These are phyloP conservation scores for Nannospalax galili DNA, from an alignment of 2,113 vertebrate genomes.

Conservation along the genomic window DNA sequence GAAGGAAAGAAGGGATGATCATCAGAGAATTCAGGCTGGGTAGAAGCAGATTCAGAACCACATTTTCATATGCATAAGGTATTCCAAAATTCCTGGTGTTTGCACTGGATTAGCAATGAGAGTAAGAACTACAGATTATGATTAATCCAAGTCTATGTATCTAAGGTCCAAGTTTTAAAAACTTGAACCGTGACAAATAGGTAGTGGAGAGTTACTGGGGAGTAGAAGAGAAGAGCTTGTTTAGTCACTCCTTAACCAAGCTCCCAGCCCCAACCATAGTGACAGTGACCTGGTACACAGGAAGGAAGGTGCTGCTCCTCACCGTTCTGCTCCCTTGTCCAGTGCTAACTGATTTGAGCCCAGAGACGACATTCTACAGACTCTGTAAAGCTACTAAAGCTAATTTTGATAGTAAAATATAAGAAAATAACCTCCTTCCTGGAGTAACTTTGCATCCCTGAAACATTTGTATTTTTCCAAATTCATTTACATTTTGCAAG, in stretches of 20 bases:
- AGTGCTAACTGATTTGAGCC: not conserved
- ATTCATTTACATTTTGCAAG: slow-evolving; percentile 63
- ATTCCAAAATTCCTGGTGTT: not conserved
- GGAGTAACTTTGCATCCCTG: slow-evolving; percentile 61
- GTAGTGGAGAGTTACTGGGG: not conserved
- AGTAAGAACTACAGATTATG: not conserved
- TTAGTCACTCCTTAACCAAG: not conserved
- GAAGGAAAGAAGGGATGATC: not conserved
- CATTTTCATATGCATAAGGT: not conserved
- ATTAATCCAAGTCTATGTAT: not conserved
- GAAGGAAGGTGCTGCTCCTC: not conserved
- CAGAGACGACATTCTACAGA: not conserved
- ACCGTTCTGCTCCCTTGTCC: not conserved
- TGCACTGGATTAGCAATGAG: not conserved
- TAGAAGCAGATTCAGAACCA: not conserved
- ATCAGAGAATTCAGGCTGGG: not conserved
- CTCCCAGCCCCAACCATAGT: not conserved
- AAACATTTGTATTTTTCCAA: slow-evolving; percentile 68
- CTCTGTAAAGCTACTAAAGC: not conserved
- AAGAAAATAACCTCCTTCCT: slow-evolving; percentile 70
- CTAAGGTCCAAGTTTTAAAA: not conserved
- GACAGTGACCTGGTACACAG: not conserved
- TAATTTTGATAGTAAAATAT: slow-evolving; percentile 76
- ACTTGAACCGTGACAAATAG: not conserved
- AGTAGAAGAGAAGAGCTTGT: not conserved